Evolutionary conservation across 2,888 invertebrate species (phyloP), one percentile per base, ranked within the genome.

Genomic region (Stictocephala bisonia): DNA sequence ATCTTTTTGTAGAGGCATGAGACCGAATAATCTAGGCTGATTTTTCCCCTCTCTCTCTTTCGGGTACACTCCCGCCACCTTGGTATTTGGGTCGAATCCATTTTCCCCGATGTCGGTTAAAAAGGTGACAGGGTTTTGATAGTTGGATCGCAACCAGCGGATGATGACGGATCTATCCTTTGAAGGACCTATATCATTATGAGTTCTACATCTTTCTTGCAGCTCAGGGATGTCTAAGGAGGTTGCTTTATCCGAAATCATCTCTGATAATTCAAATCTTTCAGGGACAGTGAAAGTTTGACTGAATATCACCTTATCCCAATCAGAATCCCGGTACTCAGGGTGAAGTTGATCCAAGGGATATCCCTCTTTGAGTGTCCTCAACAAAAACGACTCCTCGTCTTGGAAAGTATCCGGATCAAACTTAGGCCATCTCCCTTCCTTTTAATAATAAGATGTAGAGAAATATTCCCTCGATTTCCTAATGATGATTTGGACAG

Each of bases 41-140:
- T 60, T 27, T 29, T 60, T 60, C 18, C 60, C 60, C 27, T 60
- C 60, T 31, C 60, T 3, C n/a, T 60, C 60, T 29, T 60, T 60
- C 3, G 60, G 60, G 31, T 60, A 60, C 9, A 60, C 60, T 11
- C 60, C 27, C n/a, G 29, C n/a, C 15, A 35, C 40, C 15, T 29
- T 31, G 11, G n/a, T 35, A 3, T 29, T 31, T 9, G 26, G 20
- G 15, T 27, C 31, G 13, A 60, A 60, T 60, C 60, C 60, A 26
- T 60, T 26, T 7, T 60, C 1, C 1, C n/a, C n/a, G 4, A 60
- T 31, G 3, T 20, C n/a, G 3, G n/a, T 2, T 1, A 60, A 13
- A 18, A 60, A 29, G 26, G n/a, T 31, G 2, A 2, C 18, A 2
- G 31, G 60, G 27, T 15, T 29, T 60, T 60, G 31, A 31, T 60